Conservation (phyloP, 2,888 invertebrate genomes). For the Hanleya hanleyi region DNA sequence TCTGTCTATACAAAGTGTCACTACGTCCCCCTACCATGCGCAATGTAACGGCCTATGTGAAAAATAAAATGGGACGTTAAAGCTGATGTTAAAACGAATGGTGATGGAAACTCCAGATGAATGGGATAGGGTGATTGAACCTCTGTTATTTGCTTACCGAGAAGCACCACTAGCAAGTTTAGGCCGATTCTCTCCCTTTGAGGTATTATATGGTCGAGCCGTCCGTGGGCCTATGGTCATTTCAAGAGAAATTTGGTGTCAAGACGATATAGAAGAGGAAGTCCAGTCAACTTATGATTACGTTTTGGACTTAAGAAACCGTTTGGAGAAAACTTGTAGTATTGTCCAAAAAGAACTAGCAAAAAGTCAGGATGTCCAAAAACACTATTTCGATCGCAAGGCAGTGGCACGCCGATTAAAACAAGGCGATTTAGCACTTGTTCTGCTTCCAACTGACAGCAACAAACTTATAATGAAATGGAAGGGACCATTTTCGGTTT, state of each 20-base stretch:
- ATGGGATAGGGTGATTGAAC: not conserved
- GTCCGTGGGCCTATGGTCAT: conserved; percentile 32
- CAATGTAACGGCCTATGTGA: conserved; percentile 34
- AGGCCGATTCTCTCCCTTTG: conserved; percentile 37
- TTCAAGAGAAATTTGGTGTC: conserved; percentile 31
- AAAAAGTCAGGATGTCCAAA: conserved; percentile 15
- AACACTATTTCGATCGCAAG: conserved; percentile 34
- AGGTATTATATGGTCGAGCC: conserved; percentile 38
- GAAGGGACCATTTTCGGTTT: conserved; percentile 5
- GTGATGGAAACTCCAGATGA: conserved; percentile 16
- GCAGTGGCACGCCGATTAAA: conserved; percentile 24
- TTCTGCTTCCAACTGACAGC: conserved; percentile 40
- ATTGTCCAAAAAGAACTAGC: conserved; percentile 27
- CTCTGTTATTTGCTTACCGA: not conserved
- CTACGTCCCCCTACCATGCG: conserved; percentile 35
- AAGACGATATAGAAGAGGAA: not conserved
- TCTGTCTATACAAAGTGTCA: conserved; percentile 24
- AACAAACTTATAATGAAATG: conserved; percentile 43
- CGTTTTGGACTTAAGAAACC: conserved; percentile 33
- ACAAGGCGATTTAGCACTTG: conserved; percentile 36
- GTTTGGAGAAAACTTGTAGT: conserved; percentile 33
- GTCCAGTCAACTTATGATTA: conserved; percentile 39
- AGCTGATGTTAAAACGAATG: conserved; percentile 28
- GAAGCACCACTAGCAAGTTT: not conserved
- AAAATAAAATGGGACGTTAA: conserved; percentile 33